Conservation (phyloP, 2,888 invertebrate genomes). For the Erebia ligea region DNA sequence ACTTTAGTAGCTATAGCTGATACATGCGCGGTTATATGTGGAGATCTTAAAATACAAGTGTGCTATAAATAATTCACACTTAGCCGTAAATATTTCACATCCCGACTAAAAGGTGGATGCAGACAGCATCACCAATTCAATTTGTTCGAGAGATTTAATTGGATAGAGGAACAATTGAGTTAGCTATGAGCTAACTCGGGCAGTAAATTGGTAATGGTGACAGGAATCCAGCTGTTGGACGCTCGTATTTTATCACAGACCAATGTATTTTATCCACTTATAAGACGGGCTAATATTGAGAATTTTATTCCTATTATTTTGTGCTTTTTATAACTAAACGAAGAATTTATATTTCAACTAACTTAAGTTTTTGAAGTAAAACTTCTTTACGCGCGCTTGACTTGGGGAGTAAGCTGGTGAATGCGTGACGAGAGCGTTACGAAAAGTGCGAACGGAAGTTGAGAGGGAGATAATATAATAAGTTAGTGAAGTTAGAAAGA, state of each 20-base stretch:
- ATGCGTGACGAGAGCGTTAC: too few species aligned
- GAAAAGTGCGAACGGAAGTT: too few species aligned
- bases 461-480: too few species aligned
- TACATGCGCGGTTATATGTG: neutral
- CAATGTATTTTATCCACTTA: neutral
- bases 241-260: neutral
- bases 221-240: neutral
- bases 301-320: neutral
- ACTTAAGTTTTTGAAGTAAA: too few species aligned
- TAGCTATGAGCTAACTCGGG: neutral
- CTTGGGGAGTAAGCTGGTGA: too few species aligned
- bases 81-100: slow-evolving; percentile 42
- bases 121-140: slow-evolving; percentile 17
- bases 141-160: slow-evolving; percentile 23
- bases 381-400: too few species aligned
- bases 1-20: neutral
- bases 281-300: neutral
- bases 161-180: slow-evolving; percentile 27
- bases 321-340: too few species aligned
- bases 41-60: slow-evolving; percentile 22
- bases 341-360: too few species aligned
- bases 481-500: too few species aligned
- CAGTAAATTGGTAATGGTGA: slow-evolving; percentile 1
- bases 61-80: slow-evolving; percentile 44
- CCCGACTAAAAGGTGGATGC: slow-evolving; percentile 28